Base-by-base conservation (phyloP, 1,140 invertebrate species). In the Nixonia krombeini region DNA sequence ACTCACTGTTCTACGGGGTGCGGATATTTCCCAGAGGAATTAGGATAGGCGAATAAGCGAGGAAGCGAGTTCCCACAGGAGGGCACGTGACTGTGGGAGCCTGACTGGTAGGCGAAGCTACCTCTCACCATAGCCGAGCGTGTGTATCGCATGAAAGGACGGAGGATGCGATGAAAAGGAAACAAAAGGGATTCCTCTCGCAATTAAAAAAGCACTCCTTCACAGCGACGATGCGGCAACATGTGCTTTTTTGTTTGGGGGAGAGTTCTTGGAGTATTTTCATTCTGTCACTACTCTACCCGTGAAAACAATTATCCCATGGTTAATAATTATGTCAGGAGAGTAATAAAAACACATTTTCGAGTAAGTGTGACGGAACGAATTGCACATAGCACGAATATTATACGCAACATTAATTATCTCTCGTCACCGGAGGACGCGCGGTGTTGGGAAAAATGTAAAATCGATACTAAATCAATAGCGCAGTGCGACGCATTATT, bases 11-110 rank as follows among this genome's bases (percentile, higher is more conserved):
- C 61, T 67, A 21, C 61, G 50, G 73, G 67, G 68, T 61, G 62
- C 51, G 72, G 75, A 80, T 81, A 83, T 82, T 83, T 83, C 81
- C 81, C 81, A 83, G 73, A 79, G 81, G 81, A 80, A 79, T 81
- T 75, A 74, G 67, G 68, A 70, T 58, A 45, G 33, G 41, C 23
- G 17, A 17, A 37, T n/a, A 46, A 44, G 21, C 35, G 57, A 58
- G 64, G 50, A 47, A 69, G 45, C 46, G 62, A 37, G 16, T 81
- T 81, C 78, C 77, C 81, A 81, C 79, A 77, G 73, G 78, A 80
- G 58, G 56, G 41, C 70, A 29, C 40, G 65, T 53, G 58, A 59
- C 73, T 76, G 75, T 81, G 76, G 73, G 74, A 80, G 80, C 74
- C 70, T 28, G 59, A 23, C 42, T 37, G 44, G n/a, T n/a, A n/a